phyloP scores from a whole-genome alignment of 2,888 invertebrate genomes.

The Drosophila multiciliata region DNA sequence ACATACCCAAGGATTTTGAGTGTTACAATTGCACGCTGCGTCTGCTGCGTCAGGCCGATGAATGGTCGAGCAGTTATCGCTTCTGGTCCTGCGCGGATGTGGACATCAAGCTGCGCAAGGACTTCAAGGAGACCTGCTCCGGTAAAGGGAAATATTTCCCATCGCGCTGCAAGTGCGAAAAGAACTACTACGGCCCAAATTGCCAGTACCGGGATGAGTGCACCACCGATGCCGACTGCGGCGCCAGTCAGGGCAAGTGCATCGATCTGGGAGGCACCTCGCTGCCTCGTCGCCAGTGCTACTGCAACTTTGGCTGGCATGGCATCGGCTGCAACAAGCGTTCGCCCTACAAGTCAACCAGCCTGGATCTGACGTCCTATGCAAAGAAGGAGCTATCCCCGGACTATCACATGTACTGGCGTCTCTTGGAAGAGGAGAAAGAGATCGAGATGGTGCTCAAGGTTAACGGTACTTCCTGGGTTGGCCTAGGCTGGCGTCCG shows the following conservation, averaged over 20 bases:
- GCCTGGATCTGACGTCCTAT: constrained; percentile 90
- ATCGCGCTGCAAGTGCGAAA: constrained; percentile 92
- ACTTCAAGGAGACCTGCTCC: constrained; percentile 93
- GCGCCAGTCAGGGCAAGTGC: constrained; percentile 91
- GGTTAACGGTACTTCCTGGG: constrained; percentile 95
- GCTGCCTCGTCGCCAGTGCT: constrained; percentile 93
- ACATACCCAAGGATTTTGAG: constrained; percentile 91
- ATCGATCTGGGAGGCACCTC: constrained; percentile 92
- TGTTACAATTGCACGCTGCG: constrained; percentile 96
- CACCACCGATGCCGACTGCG: constrained; percentile 93
- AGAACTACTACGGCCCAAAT: constrained; percentile 91
- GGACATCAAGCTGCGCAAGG: constrained; percentile 91
- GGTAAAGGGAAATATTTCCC: constrained; percentile 92
- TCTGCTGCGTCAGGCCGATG: constrained; percentile 94
- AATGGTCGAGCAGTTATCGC: constrained; percentile 93
- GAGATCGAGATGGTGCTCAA: constrained; percentile 95
- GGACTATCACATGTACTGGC: constrained; percentile 93
- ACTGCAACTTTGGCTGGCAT: constrained; percentile 95
- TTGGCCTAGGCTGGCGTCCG: constrained; percentile 96
- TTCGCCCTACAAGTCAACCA: constrained; percentile 90
- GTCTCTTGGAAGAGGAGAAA: constrained; percentile 91
- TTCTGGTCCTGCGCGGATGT: constrained; percentile 99
- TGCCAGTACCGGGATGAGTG: constrained; percentile 97
- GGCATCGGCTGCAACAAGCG: constrained; percentile 93
- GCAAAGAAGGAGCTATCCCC: constrained; percentile 90